Base-by-base conservation (phyloP, 2,113 vertebrate species). In the Girardinichthys multiradiatus region DNA sequence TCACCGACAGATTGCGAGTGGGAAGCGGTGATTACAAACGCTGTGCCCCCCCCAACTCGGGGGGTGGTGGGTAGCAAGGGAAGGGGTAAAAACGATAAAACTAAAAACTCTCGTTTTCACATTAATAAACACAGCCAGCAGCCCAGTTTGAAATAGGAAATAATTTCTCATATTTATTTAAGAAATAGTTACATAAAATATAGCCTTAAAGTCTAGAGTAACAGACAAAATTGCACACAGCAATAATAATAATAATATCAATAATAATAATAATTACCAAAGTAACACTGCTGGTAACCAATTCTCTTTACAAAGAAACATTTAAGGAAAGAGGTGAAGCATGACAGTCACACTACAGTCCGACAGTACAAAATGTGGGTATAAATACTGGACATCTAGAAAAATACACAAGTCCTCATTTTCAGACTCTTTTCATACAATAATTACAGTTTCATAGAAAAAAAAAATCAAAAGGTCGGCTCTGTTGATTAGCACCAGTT, bases 371-470 rank as follows among this genome's bases (percentile, higher is more conserved):
- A 96, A 92, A 96, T 94, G 93, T 93, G 92, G 92, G 90, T 96
- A 98, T 97, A 98, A 97, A 98, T 97, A 97, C 93, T 95, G 90
- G 76, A 96, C 95, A 92, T 81, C 95, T 97, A 96, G 95, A 96
- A 97, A 98, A 97, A 97, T 97, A 98, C 95, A 94, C 91, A 82
- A 91, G 94, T 94, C 92, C 81, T 95, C 21, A 6, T 24, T 92
- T 94, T 92, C 93, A 95, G 92, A 95, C 90, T 95, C 94, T 94
- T 92, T 95, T 94, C 94, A 92, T 93, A 95, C 94, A 91, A 93
- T 90, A 95, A 95, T 94, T 95, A 96, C 93, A 95, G 86, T 81
- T 94, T 87, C 88, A 91, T 95, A 95, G 91, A 94, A 94, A 95
- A 88, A 76, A 77, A 2, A 76, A 91, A 88, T 91, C 86, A 91